A percentile compares a stretch with the other conserved stretches of the same genome.
Conservation (phyloP, 2,888 invertebrate genomes). For the Ophioninae sp. region DNA sequence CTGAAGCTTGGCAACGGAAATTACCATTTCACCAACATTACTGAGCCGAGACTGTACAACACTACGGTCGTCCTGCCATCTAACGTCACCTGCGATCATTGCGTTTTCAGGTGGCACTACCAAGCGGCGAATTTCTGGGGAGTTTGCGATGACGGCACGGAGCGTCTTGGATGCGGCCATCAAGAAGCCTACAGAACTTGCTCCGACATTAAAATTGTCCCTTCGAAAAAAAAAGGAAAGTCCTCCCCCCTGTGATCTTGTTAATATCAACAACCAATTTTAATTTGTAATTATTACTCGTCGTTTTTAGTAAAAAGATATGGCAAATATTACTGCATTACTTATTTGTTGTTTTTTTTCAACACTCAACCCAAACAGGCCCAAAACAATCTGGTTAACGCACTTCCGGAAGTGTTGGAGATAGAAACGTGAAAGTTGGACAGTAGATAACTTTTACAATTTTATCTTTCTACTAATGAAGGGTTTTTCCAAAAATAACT, state of each 20-base stretch:
- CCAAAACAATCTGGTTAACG: too few species aligned
- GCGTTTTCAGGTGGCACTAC: conserved; percentile 84
- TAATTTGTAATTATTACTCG: neutral
- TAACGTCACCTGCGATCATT: conserved; percentile 81
- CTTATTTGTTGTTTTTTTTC: neutral
- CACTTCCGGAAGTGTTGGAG: too few species aligned
- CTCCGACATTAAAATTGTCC: conserved; percentile 79
- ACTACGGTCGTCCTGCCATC: conserved; percentile 79
- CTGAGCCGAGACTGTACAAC: conserved; percentile 65
- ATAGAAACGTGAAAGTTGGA: too few species aligned
- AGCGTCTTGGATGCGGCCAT: conserved; percentile 81
- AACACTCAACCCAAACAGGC: too few species aligned
- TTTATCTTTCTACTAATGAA: too few species aligned
- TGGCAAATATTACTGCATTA: neutral
- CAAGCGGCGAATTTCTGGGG: conserved; percentile 83
- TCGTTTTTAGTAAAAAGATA: neutral
- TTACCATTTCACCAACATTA: conserved; percentile 65
- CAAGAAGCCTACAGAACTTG: conserved; percentile 83
- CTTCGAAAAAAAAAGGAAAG: neutral
- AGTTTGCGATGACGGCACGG: conserved; percentile 78
- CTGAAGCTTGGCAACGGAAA: conserved; percentile 76
- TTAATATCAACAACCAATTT: neutral
- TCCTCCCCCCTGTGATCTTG: neutral
- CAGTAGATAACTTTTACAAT: too few species aligned
- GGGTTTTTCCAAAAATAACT: too few species aligned